Evolutionary conservation across 2,888 invertebrate species (phyloP), one percentile per base, ranked within the genome.

Genomic region (Entomobrya multifasciata): DNA sequence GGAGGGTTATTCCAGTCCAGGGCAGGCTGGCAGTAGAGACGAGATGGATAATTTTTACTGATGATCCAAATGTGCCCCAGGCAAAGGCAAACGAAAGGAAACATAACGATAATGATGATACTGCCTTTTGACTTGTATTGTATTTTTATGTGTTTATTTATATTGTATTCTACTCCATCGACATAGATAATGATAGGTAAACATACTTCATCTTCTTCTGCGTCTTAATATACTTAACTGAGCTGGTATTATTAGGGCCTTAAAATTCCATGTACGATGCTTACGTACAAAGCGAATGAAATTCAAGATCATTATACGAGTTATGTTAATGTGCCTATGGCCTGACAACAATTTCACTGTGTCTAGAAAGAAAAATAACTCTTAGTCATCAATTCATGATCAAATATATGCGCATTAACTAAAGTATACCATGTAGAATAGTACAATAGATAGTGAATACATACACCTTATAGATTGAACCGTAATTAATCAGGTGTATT

Each of bases 231-330:
- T 36, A 36, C 5, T 36, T 6, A 6, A 8, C 36, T 36, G 13
- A 60, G 60, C n/a, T 30, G 30, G 27, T 60, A 60, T 20, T 60
- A 72, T 67, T 49, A 62, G 1, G 67, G 10, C 36, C 67, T 20
- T 67, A 67, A 67, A 65, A 72, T 47, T 72, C 72, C 72, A 49
- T 49, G 72, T 30, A n/a, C n/a, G n/a, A n/a, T n/a, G n/a, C n/a
- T n/a, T n/a, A n/a, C 36, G 36, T 36, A 36, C 36, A 36, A 36
- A 72, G 49, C 47, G 20, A 70, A 10, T 27, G 36, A 36, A 36
- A 36, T 44, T 22, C 57, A 57, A 22, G 49, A 49, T 72, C 72
- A 72, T 72, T 72, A 72, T 47, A 72, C 49, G 15, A 47, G 49
- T 30, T 72, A 49, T 49, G 47, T 27, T 49, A 41, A 41, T 41